Conservation (phyloP, 2,113 vertebrate genomes). For the Mobula hypostoma region DNA sequence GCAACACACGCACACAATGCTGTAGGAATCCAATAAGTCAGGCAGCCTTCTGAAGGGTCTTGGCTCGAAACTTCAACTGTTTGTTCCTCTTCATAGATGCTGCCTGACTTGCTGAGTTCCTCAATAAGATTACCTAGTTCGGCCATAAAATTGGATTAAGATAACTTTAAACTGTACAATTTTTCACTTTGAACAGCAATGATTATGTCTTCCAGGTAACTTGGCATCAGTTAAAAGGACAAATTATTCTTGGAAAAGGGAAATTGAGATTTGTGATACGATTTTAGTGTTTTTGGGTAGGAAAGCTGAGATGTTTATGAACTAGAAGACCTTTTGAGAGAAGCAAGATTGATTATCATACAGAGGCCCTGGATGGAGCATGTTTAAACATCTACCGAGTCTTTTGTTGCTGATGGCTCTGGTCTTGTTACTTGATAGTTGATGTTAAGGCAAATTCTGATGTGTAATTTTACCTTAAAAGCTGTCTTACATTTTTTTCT, state of each 20-base stretch:
- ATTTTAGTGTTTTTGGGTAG: neutral
- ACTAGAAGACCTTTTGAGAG: neutral
- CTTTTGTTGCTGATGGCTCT: neutral
- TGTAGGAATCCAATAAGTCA: too few species aligned
- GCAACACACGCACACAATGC: too few species aligned
- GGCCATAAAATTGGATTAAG: neutral
- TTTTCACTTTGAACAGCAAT: neutral
- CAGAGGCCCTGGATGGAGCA: neutral
- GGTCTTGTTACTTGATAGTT: neutral
- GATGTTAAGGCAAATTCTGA: neutral
- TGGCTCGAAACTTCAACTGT: too few species aligned
- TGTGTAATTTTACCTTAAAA: constrained; percentile 3
- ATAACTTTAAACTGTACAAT: neutral
- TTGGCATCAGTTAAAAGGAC: too few species aligned
- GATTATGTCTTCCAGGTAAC: neutral
- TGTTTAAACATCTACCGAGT: neutral
- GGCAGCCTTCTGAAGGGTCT: too few species aligned
- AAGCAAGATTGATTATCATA: neutral
- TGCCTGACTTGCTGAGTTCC: too few species aligned
- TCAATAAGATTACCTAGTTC: neutral
- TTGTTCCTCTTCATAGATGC: too few species aligned
- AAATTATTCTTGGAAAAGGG: neutral
- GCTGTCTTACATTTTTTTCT: constrained; percentile 41
- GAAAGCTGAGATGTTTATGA: neutral
- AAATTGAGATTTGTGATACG: neutral